Base-by-base conservation (phyloP, 2,797 vertebrate species). In the Scleropages formosus region DNA sequence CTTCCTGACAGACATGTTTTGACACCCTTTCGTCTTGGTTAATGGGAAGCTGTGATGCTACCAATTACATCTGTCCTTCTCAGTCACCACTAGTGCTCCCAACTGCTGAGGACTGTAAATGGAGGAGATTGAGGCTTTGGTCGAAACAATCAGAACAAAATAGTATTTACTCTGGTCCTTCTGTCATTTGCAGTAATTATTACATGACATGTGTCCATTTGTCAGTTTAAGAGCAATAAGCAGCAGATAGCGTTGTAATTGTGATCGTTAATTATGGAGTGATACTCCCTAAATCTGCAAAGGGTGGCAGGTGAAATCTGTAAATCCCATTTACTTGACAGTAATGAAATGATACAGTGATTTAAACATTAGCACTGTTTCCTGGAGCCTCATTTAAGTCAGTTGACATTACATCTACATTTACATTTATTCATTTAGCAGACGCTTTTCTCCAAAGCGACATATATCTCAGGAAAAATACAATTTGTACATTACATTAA, bases 1-100 rank as follows among this genome's bases (percentile, higher is more conserved):
- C 69, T 44, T 73, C 73, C 69, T 73, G 76, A 78, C 77, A 80
- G 65, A 71, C 59, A 73, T 60, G 62, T 39, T 59, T 47, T 77
- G 78, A 79, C 72, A 47, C 60, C 71, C 61, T 77, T 64, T 68
- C 69, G 67, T 58, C 26, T 12, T 39, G 31, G 78, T 72, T 69
- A 76, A 76, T 70, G 74, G 49, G 31, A 78, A 46, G 31, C 31
- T n/a, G 16, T 73, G 74, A 73, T 78, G 39, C 62, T n/a, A 79
- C 64, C 62, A 66, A 68, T 70, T 73, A 75, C 56, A 65, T 44
- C 66, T n/a, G 22, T 47, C 56, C n/a, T 20, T 16, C 51, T 31
- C 31, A 39, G 31, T 39, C 31, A 64, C 64, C 74, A 13, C 56
- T 46, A 9, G 47, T 74, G 24, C 51, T 67, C 24, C 15, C 15